Evolutionary conservation across 35 echinoderm and acorn worm species (phyloP).

Genomic region (Holothuria glaberrima): DNA sequence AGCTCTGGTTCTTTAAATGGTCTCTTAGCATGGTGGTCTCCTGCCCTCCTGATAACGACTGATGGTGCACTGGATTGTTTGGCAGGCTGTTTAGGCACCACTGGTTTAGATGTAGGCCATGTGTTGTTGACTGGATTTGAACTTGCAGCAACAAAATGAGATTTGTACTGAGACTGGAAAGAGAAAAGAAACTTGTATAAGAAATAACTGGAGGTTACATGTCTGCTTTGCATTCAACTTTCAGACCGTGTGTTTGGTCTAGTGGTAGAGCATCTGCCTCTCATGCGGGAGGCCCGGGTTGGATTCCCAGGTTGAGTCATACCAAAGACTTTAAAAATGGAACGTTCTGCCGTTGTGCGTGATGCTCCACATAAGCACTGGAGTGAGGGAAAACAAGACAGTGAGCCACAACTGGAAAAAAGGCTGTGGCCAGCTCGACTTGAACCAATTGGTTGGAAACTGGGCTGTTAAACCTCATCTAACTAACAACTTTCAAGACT

Average conservation of each 20-base stretch:
- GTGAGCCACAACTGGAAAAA: no score
- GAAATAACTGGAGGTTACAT: not conserved
- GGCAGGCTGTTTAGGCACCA: not conserved
- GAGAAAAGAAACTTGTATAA: not conserved
- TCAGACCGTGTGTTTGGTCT: not conserved
- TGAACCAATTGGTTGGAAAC: no score
- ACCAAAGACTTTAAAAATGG: no score
- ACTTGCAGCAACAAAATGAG: constrained; percentile 79
- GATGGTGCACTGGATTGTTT: not conserved
- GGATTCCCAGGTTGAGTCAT: no score
- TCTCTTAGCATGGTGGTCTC: constrained; percentile 44
- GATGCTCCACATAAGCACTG: no score
- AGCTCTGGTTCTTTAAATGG: constrained; percentile 44
- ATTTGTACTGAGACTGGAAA: constrained; percentile 81
- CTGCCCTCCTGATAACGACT: constrained; percentile 40
- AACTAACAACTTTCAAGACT: not conserved
- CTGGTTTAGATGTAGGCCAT: constrained; percentile 1
- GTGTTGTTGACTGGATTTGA: constrained; percentile 63
- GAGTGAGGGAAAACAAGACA: no score
- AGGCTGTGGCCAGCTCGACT: no score
- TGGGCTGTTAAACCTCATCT: no score
- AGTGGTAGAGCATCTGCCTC: not conserved
- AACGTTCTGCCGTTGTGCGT: no score
- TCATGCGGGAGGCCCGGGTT: no score
- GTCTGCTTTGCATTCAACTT: no score